Percentiles rank a stretch among this genome's conserved stretches.
Conservation (phyloP, 2,113 vertebrate species). For the Polypterus senegalus region DNA sequence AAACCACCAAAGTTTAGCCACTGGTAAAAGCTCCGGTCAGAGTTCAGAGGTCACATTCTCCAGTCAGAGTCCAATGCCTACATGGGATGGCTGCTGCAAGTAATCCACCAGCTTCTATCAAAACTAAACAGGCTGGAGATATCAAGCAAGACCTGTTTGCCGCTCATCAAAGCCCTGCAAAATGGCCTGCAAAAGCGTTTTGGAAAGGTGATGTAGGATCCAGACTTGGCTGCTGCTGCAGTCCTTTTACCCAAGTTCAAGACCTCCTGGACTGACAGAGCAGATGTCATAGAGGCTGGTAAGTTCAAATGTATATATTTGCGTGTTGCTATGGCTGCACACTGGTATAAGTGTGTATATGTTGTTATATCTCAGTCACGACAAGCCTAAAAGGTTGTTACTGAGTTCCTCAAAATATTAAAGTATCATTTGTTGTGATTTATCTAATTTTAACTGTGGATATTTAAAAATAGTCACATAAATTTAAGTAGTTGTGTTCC, state of each 20-base stretch:
- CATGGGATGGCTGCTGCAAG: constrained; percentile 13
- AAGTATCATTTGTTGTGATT: constrained; percentile 3
- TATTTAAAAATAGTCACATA: neutral
- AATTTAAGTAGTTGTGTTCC: neutral
- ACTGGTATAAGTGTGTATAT: constrained; percentile 3
- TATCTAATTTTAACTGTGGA: neutral
- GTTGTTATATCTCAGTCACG: constrained; percentile 1
- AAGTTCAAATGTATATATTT: neutral
- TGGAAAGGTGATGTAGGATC: constrained; percentile 11
- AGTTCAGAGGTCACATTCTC: no score
- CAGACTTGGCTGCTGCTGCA: constrained; percentile 1
- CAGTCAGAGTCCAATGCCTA: constrained; percentile 12
- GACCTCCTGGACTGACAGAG: constrained; percentile 6
- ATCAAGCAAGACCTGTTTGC: constrained; percentile 1
- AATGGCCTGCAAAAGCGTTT: constrained; percentile 13
- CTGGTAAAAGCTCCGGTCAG: constrained; percentile 7
- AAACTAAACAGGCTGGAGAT: constrained; percentile 12
- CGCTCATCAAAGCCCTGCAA: constrained; percentile 7
- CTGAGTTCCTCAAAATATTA: constrained; percentile 2
- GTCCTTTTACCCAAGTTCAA: constrained; percentile 5
- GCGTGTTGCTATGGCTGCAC: neutral
- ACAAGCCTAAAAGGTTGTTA: constrained; percentile 1
- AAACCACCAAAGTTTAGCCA: neutral
- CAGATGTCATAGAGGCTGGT: constrained; percentile 4
- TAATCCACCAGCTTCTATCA: constrained; percentile 9